A percentile compares a stretch with the other conserved stretches of the same genome.
phyloP scores from a whole-genome alignment of 2,113 vertebrate genomes.

The Sinocyclocheilus grahami region DNA sequence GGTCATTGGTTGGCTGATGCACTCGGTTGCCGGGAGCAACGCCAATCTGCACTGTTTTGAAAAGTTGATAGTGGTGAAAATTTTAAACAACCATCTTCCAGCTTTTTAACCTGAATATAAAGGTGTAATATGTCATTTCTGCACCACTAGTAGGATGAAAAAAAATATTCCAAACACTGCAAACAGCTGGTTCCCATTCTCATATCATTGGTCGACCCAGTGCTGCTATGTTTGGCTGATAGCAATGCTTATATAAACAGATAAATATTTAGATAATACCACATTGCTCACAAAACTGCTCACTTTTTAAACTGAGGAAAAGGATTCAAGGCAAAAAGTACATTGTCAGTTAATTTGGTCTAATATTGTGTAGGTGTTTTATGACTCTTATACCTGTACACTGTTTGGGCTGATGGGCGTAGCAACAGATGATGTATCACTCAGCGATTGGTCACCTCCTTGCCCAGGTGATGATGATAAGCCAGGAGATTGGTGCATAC shows the following conservation, averaged over 20 bases:
- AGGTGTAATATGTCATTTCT: not conserved
- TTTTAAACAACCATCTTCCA: not conserved
- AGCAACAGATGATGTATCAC: slow-evolving; percentile 70
- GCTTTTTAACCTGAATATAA: not conserved
- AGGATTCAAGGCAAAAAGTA: not conserved
- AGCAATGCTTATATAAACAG: not conserved
- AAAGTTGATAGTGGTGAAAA: slow-evolving; percentile 39
- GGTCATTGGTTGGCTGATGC: slow-evolving; percentile 70
- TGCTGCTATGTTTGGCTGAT: not conserved
- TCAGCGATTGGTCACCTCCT: slow-evolving; percentile 72
- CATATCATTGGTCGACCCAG: not conserved
- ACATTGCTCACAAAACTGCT: not conserved
- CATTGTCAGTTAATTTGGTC: not conserved
- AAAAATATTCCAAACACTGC: too few relatives aligned
- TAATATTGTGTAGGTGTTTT: not conserved
- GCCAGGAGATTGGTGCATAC: slow-evolving; percentile 66
- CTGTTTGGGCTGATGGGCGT: slow-evolving; percentile 63
- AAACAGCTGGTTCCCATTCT: not conserved
- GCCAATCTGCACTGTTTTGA: slow-evolving; percentile 70
- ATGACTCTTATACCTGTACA: slow-evolving; percentile 70
- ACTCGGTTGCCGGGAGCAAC: slow-evolving; percentile 76
- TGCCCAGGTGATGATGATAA: slow-evolving; percentile 70
- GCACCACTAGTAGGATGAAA: not conserved
- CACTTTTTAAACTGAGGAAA: not conserved
- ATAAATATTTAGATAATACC: not conserved